Evolutionary conservation across 64 coral and sea anemone species (phyloP).

Genomic region (Catalaphyllia jardinei): DNA sequence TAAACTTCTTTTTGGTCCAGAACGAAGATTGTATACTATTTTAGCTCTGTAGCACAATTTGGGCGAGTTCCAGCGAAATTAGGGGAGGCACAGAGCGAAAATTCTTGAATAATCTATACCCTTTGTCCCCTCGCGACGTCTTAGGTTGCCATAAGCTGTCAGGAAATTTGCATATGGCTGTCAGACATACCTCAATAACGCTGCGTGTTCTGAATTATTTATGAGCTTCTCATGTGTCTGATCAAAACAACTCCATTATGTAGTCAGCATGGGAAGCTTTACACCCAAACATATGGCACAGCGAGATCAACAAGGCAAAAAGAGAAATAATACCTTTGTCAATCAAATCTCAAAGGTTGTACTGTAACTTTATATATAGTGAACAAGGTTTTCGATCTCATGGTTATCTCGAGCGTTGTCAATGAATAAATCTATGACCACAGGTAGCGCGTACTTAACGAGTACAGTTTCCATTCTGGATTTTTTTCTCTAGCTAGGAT

Average conservation of each 20-base stretch:
- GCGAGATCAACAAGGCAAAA: not conserved
- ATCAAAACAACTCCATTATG: conserved; percentile 4
- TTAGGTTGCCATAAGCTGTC: not conserved
- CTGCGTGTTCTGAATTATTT: conserved; percentile 11
- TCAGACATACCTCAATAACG: not conserved
- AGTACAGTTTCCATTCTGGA: too few relatives aligned
- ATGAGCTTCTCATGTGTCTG: not conserved
- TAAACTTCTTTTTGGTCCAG: not conserved
- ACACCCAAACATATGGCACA: not conserved
- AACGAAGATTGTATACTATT: not conserved
- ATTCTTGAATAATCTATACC: not conserved
- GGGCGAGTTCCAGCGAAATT: not conserved
- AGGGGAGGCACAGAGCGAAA: not conserved
- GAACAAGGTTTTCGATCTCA: not conserved
- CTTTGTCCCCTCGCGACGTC: not conserved
- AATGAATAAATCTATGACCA: too few relatives aligned
- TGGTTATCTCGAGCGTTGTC: too few relatives aligned
- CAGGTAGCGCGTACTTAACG: too few relatives aligned
- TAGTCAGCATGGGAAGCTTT: not conserved
- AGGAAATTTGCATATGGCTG: conserved; percentile 38
- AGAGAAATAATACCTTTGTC: not conserved
- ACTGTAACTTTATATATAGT: not conserved
- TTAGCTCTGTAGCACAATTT: not conserved
- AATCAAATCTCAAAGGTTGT: not conserved
- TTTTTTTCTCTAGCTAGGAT: too few relatives aligned